Evolutionary conservation across 2,797 vertebrate species (phyloP).

Genomic region (Lagorchestes hirsutus): DNA sequence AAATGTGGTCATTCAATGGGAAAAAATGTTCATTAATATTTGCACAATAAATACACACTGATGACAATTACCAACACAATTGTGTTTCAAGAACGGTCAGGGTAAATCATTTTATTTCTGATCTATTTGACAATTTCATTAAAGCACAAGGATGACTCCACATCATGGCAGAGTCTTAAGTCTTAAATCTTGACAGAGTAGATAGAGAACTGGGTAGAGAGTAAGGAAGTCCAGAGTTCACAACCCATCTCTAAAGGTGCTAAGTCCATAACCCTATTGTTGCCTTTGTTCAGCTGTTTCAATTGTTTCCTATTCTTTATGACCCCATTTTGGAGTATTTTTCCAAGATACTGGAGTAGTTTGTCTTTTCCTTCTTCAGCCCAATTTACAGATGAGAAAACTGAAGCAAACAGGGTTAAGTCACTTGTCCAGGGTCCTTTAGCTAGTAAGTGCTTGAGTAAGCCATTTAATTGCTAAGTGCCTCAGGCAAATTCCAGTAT

Average conservation of each 20-base stretch:
- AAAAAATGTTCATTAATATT: not conserved
- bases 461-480: not conserved
- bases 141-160: not conserved
- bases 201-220: not conserved
- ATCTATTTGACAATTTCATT: not conserved
- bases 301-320: not conserved
- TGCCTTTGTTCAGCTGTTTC: not conserved
- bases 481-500: not conserved
- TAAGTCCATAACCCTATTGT: not conserved
- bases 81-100: not conserved
- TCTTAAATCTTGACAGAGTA: not conserved
- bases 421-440: not conserved
- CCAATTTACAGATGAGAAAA: not conserved
- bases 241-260: not conserved
- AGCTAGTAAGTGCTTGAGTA: not conserved
- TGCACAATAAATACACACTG: not conserved
- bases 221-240: not conserved
- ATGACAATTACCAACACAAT: no score
- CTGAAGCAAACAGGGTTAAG: not conserved
- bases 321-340: not conserved
- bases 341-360: not conserved
- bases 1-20: not conserved
- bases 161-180: not conserved
- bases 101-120: not conserved
- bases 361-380: not conserved